Evolutionary conservation across 2,797 vertebrate genomes (phyloP).

Genomic region (Urophycis tenuis): DNA sequence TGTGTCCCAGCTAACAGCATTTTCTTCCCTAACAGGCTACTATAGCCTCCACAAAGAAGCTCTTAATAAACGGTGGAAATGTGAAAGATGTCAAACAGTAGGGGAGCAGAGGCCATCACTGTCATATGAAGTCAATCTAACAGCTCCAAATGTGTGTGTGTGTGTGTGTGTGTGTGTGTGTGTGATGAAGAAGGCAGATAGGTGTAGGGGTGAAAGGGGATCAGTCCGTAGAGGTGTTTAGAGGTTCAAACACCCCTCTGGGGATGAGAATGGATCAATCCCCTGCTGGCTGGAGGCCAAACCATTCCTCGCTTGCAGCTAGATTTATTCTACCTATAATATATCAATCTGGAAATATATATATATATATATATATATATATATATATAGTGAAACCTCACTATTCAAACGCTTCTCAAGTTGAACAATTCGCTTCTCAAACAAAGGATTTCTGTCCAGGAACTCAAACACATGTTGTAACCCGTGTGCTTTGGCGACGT

Average conservation of each 20-base stretch:
- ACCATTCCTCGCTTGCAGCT: constrained; percentile 40
- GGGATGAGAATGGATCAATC: constrained; percentile 62
- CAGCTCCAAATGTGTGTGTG: constrained; percentile 26
- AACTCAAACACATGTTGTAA: too few species aligned
- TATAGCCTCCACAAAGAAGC: constrained; percentile 4
- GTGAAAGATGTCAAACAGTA: constrained; percentile 10
- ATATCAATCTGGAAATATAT: too few species aligned
- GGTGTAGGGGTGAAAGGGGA: constrained; percentile 62
- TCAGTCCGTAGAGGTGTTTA: constrained; percentile 64
- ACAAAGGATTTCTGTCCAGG: too few species aligned
- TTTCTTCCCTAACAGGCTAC: constrained; percentile 1
- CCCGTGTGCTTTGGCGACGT: too few species aligned
- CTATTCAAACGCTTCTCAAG: too few species aligned
- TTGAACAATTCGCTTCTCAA: too few species aligned
- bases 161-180: constrained; percentile 24
- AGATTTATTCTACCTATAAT: constrained; percentile 46
- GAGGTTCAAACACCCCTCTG: constrained; percentile 63
- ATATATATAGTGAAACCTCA: too few species aligned
- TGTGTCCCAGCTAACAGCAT: background rate
- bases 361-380: background rate
- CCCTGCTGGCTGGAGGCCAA: constrained; percentile 54
- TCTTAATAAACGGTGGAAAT: constrained; percentile 17
- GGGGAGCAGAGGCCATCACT: constrained; percentile 30
- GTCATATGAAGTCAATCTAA: constrained; percentile 47
- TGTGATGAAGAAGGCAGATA: constrained; percentile 56